Evolutionary conservation across 2,888 invertebrate species (phyloP).

Genomic region (Ligdia adustata): DNA sequence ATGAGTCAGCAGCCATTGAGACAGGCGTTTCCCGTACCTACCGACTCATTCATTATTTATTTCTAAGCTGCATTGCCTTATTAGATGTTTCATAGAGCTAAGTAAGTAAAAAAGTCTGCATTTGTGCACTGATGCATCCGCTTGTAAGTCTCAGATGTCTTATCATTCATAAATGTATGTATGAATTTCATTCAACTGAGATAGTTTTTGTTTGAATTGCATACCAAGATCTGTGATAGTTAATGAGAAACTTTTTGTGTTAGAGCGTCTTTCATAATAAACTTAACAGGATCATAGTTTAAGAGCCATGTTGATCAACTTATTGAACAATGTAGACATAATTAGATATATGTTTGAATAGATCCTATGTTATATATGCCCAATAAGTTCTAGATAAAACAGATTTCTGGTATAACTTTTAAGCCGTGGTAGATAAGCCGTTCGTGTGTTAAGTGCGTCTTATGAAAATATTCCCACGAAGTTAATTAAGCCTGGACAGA

Average conservation of each 20-base stretch:
- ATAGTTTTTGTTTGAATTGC: slow-evolving; percentile 11
- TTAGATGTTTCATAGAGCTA: slow-evolving; percentile 29
- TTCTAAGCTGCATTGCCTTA: slow-evolving; percentile 28
- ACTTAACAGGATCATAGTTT: too few species aligned
- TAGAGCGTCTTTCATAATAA: too few species aligned
- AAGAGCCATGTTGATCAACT: too few species aligned
- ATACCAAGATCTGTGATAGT: not conserved
- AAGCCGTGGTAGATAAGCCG: slow-evolving; percentile 24
- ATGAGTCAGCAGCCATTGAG: slow-evolving; percentile 62
- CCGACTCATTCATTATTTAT: slow-evolving; percentile 42
- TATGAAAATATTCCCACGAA: slow-evolving; percentile 29
- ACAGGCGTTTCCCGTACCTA: slow-evolving; percentile 50
- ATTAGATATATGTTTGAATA: too few species aligned
- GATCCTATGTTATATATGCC: not conserved
- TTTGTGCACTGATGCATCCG: slow-evolving; percentile 27
- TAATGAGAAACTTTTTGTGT: not conserved
- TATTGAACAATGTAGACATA: too few species aligned
- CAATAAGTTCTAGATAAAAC: too few species aligned
- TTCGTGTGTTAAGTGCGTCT: slow-evolving; percentile 26
- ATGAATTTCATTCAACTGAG: not conserved
- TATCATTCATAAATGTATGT: slow-evolving; percentile 19
- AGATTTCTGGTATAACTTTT: slow-evolving; percentile 36
- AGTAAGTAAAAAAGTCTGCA: slow-evolving; percentile 28
- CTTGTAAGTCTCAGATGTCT: slow-evolving; percentile 14
- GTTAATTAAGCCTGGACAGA: slow-evolving; percentile 25